A percentile compares a stretch with the other conserved stretches of the same genome.
Conservation (phyloP, 1,140 invertebrate genomes). For the Drosophila pseudoobscura region DNA sequence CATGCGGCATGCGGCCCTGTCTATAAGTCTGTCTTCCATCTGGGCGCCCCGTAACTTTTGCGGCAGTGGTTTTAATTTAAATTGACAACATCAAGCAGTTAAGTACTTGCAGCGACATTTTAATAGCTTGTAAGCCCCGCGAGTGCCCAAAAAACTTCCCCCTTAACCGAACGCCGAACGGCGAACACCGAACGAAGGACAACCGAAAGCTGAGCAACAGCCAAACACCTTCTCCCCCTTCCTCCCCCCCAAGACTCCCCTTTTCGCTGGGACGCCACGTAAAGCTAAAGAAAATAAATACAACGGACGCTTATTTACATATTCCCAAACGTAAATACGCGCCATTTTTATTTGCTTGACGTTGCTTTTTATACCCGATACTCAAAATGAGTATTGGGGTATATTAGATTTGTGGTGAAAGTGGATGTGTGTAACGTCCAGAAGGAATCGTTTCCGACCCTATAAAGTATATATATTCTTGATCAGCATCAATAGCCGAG, state of each 20-base stretch:
- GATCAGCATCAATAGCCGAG: no score
- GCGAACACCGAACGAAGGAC: no score
- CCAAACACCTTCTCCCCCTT: slow-evolving; percentile 39
- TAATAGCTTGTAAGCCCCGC: slow-evolving; percentile 80
- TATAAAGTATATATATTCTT: no score
- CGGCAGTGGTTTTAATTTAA: slow-evolving; percentile 79
- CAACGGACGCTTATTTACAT: slow-evolving; percentile 79
- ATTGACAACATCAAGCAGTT: slow-evolving; percentile 81
- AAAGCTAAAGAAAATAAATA: slow-evolving; percentile 77
- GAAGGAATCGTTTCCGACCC: no score
- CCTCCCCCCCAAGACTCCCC: slow-evolving; percentile 14
- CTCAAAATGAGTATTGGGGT: no score
- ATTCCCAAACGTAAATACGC: slow-evolving; percentile 82
- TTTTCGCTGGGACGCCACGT: slow-evolving; percentile 45
- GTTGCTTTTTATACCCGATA: no score
- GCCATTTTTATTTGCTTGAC: slow-evolving; percentile 74
- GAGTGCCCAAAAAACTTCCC: slow-evolving; percentile 60
- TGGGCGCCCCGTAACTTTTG: slow-evolving; percentile 65
- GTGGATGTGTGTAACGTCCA: no score
- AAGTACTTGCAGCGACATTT: slow-evolving; percentile 81
- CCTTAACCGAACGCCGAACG: slow-evolving; percentile 24
- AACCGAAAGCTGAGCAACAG: slow-evolving; percentile 26
- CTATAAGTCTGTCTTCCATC: slow-evolving; percentile 50
- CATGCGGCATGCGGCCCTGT: slow-evolving; percentile 16
- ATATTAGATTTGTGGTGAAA: no score